Evolutionary conservation across 2,113 vertebrate genomes (phyloP).

Genomic region (Tychaedon coryphoeus): DNA sequence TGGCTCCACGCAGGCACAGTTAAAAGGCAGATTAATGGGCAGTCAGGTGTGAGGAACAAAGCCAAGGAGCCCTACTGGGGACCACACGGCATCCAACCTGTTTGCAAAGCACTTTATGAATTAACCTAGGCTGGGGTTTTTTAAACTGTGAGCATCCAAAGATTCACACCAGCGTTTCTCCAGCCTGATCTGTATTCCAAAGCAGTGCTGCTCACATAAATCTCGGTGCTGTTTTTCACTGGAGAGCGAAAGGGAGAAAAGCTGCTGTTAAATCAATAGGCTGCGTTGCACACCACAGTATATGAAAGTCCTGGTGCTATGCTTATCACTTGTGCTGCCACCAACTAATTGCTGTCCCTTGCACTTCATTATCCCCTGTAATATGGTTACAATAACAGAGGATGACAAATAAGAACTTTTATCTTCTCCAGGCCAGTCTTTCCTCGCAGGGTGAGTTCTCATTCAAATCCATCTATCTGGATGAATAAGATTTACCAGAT

Average conservation of each 20-base stretch:
- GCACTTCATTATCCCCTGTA: constrained; percentile 53
- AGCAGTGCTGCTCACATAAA: constrained; percentile 43
- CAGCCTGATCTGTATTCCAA: constrained; percentile 65
- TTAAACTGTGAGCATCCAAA: constrained; percentile 48
- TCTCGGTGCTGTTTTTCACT: constrained; percentile 25
- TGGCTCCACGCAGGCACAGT: constrained; percentile 49
- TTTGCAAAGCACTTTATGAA: constrained; percentile 61
- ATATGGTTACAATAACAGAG: constrained; percentile 33
- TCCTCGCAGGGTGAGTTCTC: neutral
- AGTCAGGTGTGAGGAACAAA: constrained; percentile 68
- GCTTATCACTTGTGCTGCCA: constrained; percentile 50
- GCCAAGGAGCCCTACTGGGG: constrained; percentile 59
- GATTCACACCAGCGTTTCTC: neutral
- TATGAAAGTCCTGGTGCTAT: neutral
- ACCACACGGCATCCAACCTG: constrained; percentile 63
- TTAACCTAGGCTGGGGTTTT: constrained; percentile 42
- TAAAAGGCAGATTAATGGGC: constrained; percentile 74
- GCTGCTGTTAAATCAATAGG: constrained; percentile 34
- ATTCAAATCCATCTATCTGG: neutral
- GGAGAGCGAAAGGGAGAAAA: constrained; percentile 22
- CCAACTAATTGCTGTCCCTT: constrained; percentile 54
- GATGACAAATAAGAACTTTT: constrained; percentile 37
- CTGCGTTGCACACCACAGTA: constrained; percentile 30
- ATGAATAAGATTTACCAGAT: constrained; percentile 16
- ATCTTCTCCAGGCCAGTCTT: neutral